Evolutionary conservation across 2,797 vertebrate genomes (phyloP).

Genomic region (Glyptemys insculpta): DNA sequence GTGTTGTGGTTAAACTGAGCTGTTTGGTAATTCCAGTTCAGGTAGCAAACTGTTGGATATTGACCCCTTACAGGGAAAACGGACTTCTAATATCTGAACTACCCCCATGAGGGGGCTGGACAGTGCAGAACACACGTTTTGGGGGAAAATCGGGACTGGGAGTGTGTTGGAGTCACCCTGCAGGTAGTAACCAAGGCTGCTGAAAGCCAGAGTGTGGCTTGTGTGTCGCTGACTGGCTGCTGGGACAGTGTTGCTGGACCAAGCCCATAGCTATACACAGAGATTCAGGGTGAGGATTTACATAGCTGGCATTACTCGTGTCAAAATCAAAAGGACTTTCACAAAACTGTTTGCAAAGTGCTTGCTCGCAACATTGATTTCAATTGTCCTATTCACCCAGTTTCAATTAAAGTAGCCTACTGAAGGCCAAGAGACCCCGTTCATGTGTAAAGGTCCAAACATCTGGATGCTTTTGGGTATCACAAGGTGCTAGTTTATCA

Average conservation of each 20-base stretch:
- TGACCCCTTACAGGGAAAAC: neutral
- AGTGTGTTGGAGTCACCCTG: neutral
- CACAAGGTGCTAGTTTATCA: conserved; percentile 60
- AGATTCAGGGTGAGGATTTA: neutral
- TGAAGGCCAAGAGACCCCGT: neutral
- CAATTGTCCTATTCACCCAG: neutral
- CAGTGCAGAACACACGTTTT: neutral
- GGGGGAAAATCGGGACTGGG: neutral
- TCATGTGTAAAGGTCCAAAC: conserved; percentile 57
- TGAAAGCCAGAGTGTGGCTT: too few relatives aligned
- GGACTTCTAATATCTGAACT: too few relatives aligned
- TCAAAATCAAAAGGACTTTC: neutral
- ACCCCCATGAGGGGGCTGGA: too few relatives aligned
- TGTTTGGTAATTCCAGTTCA: neutral
- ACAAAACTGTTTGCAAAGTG: neutral
- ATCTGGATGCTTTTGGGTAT: conserved; percentile 64
- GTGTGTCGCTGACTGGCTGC: neutral
- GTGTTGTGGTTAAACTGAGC: neutral
- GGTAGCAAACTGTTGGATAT: neutral
- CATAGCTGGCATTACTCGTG: neutral
- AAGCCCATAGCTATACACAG: neutral
- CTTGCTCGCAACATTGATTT: neutral
- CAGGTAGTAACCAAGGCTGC: neutral
- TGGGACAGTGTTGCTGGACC: neutral
- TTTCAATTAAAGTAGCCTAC: neutral